Conservation (phyloP, 2,113 vertebrate species). For the Pontoporia blainvillei region DNA sequence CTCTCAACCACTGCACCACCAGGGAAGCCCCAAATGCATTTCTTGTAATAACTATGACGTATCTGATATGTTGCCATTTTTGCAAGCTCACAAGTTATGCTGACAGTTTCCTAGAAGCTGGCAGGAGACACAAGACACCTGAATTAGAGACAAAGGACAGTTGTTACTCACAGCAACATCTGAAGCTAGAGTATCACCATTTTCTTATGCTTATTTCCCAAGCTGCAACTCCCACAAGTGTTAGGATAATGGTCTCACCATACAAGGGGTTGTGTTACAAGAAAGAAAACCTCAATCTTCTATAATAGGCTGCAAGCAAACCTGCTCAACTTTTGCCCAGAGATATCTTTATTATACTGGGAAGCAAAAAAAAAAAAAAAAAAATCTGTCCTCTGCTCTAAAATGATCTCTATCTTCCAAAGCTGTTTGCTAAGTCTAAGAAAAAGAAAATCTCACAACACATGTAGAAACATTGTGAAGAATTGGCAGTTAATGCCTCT, state of each 20-base stretch:
- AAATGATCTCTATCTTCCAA: not conserved
- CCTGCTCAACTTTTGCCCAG: not conserved
- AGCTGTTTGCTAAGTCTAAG: not conserved
- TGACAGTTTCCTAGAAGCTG: not conserved
- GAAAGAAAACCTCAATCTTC: not conserved
- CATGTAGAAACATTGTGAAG: not conserved
- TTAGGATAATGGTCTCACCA: not conserved
- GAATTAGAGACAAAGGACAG: not conserved
- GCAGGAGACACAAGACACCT: not conserved
- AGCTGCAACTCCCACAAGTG: not conserved
- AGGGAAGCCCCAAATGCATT: not conserved
- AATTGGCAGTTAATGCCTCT: not conserved
- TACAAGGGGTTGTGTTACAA: not conserved
- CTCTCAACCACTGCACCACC: too few relatives aligned
- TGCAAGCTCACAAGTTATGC: not conserved
- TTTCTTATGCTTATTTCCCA: not conserved
- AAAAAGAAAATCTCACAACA: not conserved
- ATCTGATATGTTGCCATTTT: not conserved
- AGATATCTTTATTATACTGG: not conserved
- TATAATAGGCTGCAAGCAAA: not conserved
- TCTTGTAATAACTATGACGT: not conserved
- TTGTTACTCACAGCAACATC: not conserved
- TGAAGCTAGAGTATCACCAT: not conserved
- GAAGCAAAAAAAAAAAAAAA: not conserved
- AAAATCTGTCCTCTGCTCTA: not conserved